These are phyloP conservation scores for Acronicta psi DNA, from an alignment of 2,888 invertebrate species.

Conservation along the genomic window DNA sequence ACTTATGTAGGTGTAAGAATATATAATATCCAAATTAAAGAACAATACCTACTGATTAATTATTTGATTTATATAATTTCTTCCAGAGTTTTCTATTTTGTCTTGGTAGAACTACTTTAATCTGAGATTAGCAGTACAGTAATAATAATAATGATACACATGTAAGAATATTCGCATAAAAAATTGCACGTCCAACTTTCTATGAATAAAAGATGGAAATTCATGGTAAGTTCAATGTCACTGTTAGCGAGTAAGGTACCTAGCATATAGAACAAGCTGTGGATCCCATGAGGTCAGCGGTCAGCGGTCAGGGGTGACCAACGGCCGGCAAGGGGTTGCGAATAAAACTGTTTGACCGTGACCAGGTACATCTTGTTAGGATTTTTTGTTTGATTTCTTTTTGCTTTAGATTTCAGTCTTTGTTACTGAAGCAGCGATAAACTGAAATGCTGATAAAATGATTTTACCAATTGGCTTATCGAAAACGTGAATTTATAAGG, in stretches of 20 bases:
- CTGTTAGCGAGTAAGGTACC: conserved; percentile 49
- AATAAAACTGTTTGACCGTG: conserved; percentile 73
- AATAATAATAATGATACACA: no score
- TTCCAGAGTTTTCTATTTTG: no score
- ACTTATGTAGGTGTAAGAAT: no score
- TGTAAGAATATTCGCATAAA: no score
- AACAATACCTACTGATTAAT: no score
- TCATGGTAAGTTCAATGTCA: conserved; percentile 75
- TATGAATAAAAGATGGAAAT: conserved; percentile 5
- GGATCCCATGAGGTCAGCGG: conserved; percentile 81
- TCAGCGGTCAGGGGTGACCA: conserved; percentile 84
- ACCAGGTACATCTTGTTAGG: conserved; percentile 46
- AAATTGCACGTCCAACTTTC: no score
- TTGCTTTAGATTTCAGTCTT: background rate
- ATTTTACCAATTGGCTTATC: no score
- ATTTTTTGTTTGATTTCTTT: conserved; percentile 1
- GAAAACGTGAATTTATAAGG: no score
- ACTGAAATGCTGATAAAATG: background rate
- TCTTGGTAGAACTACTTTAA: no score
- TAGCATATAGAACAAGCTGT: conserved; percentile 63
- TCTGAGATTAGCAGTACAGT: no score
- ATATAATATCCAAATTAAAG: no score
- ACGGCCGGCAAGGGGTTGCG: conserved; percentile 82
- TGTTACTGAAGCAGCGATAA: background rate
- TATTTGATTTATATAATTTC: no score